Base-by-base conservation (phyloP, 2,113 vertebrate species). In the Probosciger aterrimus region DNA sequence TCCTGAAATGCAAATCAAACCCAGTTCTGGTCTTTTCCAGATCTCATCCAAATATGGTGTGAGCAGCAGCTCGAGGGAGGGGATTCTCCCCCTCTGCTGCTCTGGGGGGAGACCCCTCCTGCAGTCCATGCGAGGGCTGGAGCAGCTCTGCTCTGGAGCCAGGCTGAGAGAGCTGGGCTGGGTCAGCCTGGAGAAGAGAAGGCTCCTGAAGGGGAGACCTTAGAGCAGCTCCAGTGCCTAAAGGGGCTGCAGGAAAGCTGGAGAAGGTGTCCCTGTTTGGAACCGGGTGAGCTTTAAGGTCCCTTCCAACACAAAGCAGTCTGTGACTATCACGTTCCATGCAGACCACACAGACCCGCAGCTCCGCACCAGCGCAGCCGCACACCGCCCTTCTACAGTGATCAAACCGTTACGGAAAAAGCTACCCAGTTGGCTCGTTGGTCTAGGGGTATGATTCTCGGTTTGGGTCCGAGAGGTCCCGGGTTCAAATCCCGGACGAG, bases 361-460 rank as follows among this genome's bases (percentile, higher is more conserved):
- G 50, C 16, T 28, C 50, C 15, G 9, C 15, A 17, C 9, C 50
- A 30, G 50, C 50, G 50, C 25, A 52, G 27, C 27, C 50, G 15
- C 50, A 11, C 52, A 30, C 10, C 52, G 28, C 6, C 28, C 1
- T 30, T 16, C 6, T 30, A 18, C 52, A 11, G 28, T 18, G 52
- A 53, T 43, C 43, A 43, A 16, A 6, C 13, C 43, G 16, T 43
- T 43, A 43, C 16, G 16, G 39, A 41, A 41, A 41, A 41, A 10
- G 5, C 11, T 41, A 11, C 39, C 39, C 39, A 41, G 11, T 11
- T 41, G 90, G 90, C 90, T 92, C 82, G 82, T 92, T 92, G 90
- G 90, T 92, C 90, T 92, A 98, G 97, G 97, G 97, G 95, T 97
- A 98, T 98, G 96, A 97, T 97, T 98, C 97, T 98, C 91, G 93